phyloP scores from a whole-genome alignment of 1,140 invertebrate species.

The Musca vetustissima region DNA sequence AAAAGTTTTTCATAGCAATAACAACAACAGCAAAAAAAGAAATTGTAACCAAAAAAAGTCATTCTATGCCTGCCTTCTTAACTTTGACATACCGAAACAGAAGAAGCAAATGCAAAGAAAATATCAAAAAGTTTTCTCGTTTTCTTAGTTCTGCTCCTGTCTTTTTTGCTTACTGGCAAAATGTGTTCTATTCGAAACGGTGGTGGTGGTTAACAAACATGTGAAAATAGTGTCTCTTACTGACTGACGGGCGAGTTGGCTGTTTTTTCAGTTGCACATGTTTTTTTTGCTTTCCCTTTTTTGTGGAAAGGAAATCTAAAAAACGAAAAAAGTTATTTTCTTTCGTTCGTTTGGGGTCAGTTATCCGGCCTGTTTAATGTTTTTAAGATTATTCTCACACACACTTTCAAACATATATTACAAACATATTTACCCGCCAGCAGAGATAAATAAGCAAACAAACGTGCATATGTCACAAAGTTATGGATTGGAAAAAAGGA shows the following conservation, averaged over 20 bases:
- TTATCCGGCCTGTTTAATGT: conserved; percentile 20
- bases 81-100: conserved; percentile 22
- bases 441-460: neutral
- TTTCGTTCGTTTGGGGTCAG: conserved; percentile 20
- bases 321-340: neutral
- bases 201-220: neutral
- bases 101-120: no score
- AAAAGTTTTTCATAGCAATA: conserved; percentile 11
- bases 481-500: no score
- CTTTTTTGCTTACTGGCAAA: neutral
- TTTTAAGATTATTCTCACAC: conserved; percentile 20
- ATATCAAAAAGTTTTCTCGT: conserved; percentile 12
- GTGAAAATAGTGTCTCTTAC: neutral
- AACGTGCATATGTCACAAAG: neutral
- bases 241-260: neutral
- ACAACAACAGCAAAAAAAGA: neutral
- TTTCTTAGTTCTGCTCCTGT: neutral
- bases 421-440: neutral
- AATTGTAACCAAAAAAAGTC: conserved; percentile 8
- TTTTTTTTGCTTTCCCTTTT: neutral
- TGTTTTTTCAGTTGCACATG: neutral
- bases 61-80: neutral
- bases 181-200: neutral
- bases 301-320: neutral
- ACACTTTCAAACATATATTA: neutral